Conservation (phyloP, 2,113 vertebrate genomes). For the Lethenteron reissneri region DNA sequence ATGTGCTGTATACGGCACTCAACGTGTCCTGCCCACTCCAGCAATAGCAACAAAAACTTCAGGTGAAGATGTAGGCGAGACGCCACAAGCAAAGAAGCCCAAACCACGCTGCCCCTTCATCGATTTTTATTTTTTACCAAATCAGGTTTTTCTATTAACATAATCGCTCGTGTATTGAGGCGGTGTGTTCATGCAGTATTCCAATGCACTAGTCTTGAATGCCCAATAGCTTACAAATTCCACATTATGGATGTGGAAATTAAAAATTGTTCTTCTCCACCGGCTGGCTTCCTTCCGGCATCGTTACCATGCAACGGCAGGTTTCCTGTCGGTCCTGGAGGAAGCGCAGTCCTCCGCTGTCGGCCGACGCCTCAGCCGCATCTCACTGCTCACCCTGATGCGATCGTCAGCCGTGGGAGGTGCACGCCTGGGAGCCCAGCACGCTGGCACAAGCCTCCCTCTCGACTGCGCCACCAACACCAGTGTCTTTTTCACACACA, state of each 20-base stretch:
- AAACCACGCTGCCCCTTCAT: too few relatives aligned
- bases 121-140: too few relatives aligned
- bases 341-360: constrained; percentile 15
- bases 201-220: background rate
- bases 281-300: background rate
- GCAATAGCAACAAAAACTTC: too few relatives aligned
- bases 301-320: constrained; percentile 18
- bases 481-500: constrained; percentile 40
- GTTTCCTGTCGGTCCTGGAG: constrained; percentile 34
- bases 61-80: too few relatives aligned
- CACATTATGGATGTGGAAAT: background rate
- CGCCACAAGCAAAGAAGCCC: too few relatives aligned
- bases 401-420: constrained; percentile 51
- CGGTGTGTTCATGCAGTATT: background rate
- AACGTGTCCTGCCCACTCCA: too few relatives aligned
- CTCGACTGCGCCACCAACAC: constrained; percentile 33
- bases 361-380: constrained; percentile 23
- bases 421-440: constrained; percentile 39
- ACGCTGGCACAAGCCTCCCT: constrained; percentile 20
- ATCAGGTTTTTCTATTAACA: too few relatives aligned
- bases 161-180: too few relatives aligned
- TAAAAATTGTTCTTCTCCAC: background rate
- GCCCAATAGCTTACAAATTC: background rate
- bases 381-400: constrained; percentile 40
- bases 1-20: too few relatives aligned